phyloP scores from a whole-genome alignment of 2,113 vertebrate genomes.

The Mobula hypostoma region DNA sequence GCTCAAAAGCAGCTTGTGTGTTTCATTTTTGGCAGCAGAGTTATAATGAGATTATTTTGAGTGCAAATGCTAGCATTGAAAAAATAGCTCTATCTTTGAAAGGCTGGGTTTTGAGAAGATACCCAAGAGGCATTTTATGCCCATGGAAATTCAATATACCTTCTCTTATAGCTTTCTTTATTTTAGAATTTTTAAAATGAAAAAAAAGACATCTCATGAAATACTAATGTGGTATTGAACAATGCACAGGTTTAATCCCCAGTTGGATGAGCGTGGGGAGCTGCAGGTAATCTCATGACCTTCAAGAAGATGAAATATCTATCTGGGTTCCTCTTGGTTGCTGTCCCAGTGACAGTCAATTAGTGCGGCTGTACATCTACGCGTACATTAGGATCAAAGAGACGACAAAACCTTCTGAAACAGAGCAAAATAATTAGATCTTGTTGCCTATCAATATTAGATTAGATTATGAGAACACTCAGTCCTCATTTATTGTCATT shows the following conservation, averaged over 20 bases:
- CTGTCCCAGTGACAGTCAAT: neutral
- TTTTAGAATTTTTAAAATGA: neutral
- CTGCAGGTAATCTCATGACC: neutral
- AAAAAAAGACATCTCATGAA: neutral
- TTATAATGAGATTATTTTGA: neutral
- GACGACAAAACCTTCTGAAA: neutral
- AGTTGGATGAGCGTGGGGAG: neutral
- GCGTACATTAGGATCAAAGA: neutral
- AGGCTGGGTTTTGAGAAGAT: neutral
- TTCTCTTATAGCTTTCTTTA: neutral
- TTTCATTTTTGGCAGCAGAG: neutral
- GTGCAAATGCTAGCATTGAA: neutral
- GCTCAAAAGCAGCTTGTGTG: neutral
- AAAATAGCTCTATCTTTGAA: neutral
- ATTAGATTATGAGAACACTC: no score
- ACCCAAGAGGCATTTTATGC: neutral
- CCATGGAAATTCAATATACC: neutral
- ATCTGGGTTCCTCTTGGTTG: neutral
- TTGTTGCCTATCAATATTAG: neutral
- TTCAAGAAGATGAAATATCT: neutral
- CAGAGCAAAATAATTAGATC: neutral
- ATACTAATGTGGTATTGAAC: neutral
- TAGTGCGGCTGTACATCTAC: neutral
- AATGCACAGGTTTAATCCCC: neutral
- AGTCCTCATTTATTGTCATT: no score